Evolutionary conservation across 2,797 vertebrate species (phyloP), one percentile per base, ranked within the genome.

Genomic region (Channa striata): DNA sequence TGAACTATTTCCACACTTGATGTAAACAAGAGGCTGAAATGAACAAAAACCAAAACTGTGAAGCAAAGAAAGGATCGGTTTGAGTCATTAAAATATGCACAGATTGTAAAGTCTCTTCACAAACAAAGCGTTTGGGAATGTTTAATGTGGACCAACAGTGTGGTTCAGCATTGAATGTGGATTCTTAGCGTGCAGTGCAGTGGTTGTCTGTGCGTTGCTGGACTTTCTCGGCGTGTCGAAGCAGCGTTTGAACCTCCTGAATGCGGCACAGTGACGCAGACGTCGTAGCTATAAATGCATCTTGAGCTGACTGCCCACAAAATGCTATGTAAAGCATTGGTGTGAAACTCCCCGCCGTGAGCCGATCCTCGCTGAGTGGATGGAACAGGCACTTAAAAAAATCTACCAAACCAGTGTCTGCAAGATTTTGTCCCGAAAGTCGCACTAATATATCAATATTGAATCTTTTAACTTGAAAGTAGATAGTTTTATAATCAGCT

Each of bases 251-350:
- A 36, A 23, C 19, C 46, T 52, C 51, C 62, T 17, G 50, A 61
- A 16, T 52, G 48, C 50, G 43, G 44, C 60, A 5, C 47, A 17
- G 11, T 25, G 53, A 52, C 67, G 44, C 77, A 20, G 58, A 12
- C 67, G 17, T 65, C 47, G 46, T 46, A 53, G 77, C 67, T 77
- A 65, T 59, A 74, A 74, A 77, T 60, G 53, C 33, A 37, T 65
- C 50, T 50, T 25, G 42, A 62, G 43, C 50, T 50, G 63, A 64
- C 66, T 74, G 59, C 61, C 14, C 60, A 44, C 46, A 1, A 11
- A 50, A 46, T 3, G 11, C 47, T 16, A 40, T 34, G 67, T 60
- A 60, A 50, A 57, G 49, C 54, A n/a, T 19, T 39, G 56, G 30
- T 50, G 44, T 33, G 57, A 70, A 47, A 57, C 25, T 44, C 39